A percentile compares a stretch with the other conserved stretches of the same genome.
Conservation (phyloP, 2,113 vertebrate genomes). For the Capricornis sumatraensis region DNA sequence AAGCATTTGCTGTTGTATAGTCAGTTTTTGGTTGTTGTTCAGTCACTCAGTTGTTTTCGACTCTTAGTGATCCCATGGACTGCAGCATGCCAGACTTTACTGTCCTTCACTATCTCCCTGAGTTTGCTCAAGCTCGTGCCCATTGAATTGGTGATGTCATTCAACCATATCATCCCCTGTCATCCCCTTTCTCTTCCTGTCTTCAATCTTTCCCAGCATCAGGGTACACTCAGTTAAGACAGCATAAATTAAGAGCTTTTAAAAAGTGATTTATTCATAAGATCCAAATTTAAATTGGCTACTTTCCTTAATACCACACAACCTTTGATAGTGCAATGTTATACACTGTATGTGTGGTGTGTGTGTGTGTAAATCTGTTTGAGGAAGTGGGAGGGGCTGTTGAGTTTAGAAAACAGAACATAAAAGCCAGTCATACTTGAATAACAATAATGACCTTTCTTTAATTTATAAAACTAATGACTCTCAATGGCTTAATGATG, state of each 20-base stretch:
- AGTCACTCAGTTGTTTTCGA: background rate
- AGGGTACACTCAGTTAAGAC: background rate
- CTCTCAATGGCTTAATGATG: background rate
- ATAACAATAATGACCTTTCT: background rate
- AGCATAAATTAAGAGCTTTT: background rate
- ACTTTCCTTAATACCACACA: background rate
- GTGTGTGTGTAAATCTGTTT: background rate
- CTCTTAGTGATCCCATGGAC: background rate
- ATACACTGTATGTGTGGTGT: background rate
- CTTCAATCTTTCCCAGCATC: background rate
- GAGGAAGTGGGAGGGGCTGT: no score
- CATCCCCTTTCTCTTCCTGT: background rate
- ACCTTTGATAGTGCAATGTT: background rate
- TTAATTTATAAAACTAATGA: background rate
- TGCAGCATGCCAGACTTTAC: background rate
- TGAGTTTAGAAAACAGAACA: background rate
- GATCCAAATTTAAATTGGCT: background rate
- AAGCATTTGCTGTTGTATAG: background rate
- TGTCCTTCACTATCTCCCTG: background rate
- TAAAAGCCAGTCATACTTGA: background rate
- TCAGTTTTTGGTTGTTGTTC: background rate
- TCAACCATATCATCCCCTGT: background rate
- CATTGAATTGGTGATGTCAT: background rate
- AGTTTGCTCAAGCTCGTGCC: background rate
- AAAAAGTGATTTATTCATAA: background rate